These are phyloP conservation scores for Myripristis jacobus DNA, from an alignment of 2,797 vertebrate genomes.

Conservation along the genomic window DNA sequence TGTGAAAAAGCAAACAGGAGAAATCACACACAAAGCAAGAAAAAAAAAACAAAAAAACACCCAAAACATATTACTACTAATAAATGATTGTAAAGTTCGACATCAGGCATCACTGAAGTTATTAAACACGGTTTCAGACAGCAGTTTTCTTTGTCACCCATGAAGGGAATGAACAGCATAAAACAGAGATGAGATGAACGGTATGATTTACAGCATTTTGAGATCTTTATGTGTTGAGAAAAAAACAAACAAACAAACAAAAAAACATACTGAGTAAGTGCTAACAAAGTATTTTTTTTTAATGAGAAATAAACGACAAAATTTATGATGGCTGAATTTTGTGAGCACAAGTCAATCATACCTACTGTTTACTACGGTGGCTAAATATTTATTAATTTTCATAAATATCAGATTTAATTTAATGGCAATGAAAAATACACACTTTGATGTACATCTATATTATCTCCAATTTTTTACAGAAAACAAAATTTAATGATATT, in stretches of 20 bases:
- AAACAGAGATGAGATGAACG: constrained; percentile 23
- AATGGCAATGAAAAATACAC: constrained; percentile 26
- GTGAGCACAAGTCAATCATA: constrained; percentile 15
- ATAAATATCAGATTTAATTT: constrained; percentile 36
- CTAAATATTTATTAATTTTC: constrained; percentile 12
- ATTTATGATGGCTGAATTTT: constrained; percentile 22
- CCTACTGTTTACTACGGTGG: neutral
- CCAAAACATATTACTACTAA: constrained; percentile 39
- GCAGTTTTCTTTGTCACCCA: constrained; percentile 12
- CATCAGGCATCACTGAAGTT: constrained; percentile 6
- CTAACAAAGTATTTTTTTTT: constrained; percentile 50
- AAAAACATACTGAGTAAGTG: constrained; percentile 60
- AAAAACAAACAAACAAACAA: too few species aligned
- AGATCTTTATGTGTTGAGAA: constrained; percentile 3
- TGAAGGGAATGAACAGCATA: constrained; percentile 21
- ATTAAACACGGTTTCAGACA: constrained; percentile 26
- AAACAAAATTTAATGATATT: constrained; percentile 4
- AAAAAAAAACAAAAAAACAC: too few species aligned
- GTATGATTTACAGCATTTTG: constrained; percentile 42
- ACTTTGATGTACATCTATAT: neutral
- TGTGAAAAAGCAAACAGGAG: constrained; percentile 80
- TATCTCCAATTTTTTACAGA: constrained; percentile 14
- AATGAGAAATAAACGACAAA: constrained; percentile 14
- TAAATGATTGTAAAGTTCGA: constrained; percentile 59
- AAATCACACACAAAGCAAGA: constrained; percentile 38